phyloP scores from a whole-genome alignment of 2,113 vertebrate genomes.

The Onychostruthus taczanowskii region DNA sequence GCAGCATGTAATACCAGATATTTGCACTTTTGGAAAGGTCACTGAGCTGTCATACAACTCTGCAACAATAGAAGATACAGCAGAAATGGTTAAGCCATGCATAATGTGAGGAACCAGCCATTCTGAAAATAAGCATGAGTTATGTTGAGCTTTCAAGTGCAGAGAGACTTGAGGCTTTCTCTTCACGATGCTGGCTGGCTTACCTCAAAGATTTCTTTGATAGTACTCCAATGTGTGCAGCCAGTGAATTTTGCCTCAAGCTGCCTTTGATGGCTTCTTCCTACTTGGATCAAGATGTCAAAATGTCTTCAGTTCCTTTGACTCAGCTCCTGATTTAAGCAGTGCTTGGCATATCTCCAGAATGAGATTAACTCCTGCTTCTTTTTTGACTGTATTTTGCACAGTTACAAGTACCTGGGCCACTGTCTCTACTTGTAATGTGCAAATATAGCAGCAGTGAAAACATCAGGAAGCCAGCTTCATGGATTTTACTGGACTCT shows the following conservation, averaged over 20 bases:
- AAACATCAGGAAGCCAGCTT: not conserved
- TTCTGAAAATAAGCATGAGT: constrained; percentile 25
- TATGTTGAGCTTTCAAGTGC: constrained; percentile 20
- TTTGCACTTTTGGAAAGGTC: not conserved
- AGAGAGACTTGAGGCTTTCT: constrained; percentile 43
- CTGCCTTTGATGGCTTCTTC: constrained; percentile 60
- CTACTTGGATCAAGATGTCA: constrained; percentile 68
- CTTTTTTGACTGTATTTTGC: not conserved
- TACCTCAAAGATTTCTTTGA: constrained; percentile 62
- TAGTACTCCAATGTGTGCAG: constrained; percentile 43
- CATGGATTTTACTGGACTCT: not conserved
- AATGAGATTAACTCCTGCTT: constrained; percentile 30
- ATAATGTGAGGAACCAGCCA: not conserved
- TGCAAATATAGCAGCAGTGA: not conserved
- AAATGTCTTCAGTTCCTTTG: constrained; percentile 53
- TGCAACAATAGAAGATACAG: not conserved
- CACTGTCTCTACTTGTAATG: not conserved
- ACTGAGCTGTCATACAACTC: not conserved
- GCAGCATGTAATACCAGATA: not conserved
- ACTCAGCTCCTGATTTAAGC: constrained; percentile 50
- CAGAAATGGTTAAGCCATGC: not conserved
- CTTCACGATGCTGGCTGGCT: constrained; percentile 4
- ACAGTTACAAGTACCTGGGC: not conserved
- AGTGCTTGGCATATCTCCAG: constrained; percentile 7
- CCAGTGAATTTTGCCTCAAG: constrained; percentile 45